These are phyloP conservation scores for Toxonevra muliebris DNA, from an alignment of 2,888 invertebrate species.

Conservation along the genomic window DNA sequence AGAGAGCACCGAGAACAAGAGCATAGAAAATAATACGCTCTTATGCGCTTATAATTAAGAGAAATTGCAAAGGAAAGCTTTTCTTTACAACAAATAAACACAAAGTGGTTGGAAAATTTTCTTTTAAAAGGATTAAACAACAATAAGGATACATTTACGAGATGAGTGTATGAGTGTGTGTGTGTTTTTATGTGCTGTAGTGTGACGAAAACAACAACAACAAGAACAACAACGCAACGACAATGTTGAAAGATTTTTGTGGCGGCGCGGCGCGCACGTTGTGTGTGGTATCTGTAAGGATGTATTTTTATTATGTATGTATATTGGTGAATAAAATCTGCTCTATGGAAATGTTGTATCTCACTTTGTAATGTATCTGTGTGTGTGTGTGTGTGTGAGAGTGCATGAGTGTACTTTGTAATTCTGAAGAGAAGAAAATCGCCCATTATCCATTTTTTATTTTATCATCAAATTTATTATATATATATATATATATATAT, in stretches of 20 bases:
- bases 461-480: slow-evolving; percentile 57
- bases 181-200: too few species aligned
- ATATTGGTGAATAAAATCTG: not conserved
- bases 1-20: too few species aligned
- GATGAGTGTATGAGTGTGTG: not conserved
- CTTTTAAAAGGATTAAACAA: not conserved
- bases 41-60: not conserved
- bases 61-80: not conserved
- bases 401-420: slow-evolving; percentile 19
- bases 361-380: too few species aligned
- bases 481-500: slow-evolving; percentile 14
- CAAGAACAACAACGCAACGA: too few species aligned
- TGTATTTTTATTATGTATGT: not conserved
- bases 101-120: not conserved
- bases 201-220: too few species aligned
- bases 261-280: not conserved
- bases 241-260: not conserved
- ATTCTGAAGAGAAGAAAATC: slow-evolving; percentile 43
- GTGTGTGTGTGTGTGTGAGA: slow-evolving; percentile 13
- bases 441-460: slow-evolving; percentile 58
- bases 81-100: not conserved
- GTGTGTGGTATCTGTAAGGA: not conserved
- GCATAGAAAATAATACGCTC: too few species aligned
- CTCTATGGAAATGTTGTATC: too few species aligned
- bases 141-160: not conserved